Evolutionary conservation across 2,797 vertebrate species (phyloP), one percentile per base, ranked within the genome.

Genomic region (Cichlasoma orientale): DNA sequence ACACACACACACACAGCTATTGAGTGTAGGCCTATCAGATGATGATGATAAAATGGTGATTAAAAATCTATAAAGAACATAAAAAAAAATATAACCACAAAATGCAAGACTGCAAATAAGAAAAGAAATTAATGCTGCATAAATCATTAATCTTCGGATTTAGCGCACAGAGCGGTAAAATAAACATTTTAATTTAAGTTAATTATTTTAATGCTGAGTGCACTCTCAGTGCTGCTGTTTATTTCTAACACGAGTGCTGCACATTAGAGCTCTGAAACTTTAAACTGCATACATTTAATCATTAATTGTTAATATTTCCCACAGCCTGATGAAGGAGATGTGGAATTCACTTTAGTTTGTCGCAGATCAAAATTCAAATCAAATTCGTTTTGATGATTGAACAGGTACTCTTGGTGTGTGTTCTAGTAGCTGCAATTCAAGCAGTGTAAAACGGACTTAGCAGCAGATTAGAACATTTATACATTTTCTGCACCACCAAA

Each of bases 151-250:
- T 63, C 59, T 44, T 44, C 13, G 36, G 36, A 63, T 63, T 63
- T 63, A 63, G 59, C 5, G 14, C 59, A 63, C 14, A 63, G 59
- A 41, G 36, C 41, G 59, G 21, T 63, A 63, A 63, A 63, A 63
- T 63, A 63, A 63, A 63, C 21, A 63, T 44, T 63, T 63, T 44
- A 63, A 63, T 44, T 63, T 63, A 6, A 81, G 59, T 44, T 63
- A 63, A 63, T 25, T 44, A 38, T 44, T 25, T 63, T 63, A 63
- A 63, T 63, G 36, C 36, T 25, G 21, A 63, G 36, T 63, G 36
- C 59, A 63, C 36, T 63, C 57, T 59, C 21, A 3, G 36, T 0
- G 4, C 36, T 44, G 59, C 21, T 63, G 21, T 63, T 16, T 41
- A 3, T 63, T 10, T 44, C 36, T 25, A 63, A 25, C 1, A 8